Conservation (phyloP, 2,888 invertebrate genomes). For the Andrena camellia region DNA sequence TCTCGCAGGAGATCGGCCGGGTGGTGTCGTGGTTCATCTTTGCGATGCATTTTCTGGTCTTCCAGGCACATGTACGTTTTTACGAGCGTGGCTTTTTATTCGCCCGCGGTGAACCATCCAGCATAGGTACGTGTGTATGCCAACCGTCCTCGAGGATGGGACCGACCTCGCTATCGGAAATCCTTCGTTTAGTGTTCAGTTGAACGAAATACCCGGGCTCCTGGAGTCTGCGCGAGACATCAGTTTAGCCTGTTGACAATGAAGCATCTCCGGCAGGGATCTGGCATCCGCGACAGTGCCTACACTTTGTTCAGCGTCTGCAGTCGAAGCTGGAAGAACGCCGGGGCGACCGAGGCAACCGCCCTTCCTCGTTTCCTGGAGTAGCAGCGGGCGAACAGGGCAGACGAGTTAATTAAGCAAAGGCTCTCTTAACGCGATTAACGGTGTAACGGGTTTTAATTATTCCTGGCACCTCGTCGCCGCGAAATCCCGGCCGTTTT, state of each 20-base stretch:
- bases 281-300: neutral
- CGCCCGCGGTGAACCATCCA: slow-evolving; percentile 2
- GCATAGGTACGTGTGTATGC: no score
- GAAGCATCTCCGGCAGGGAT: slow-evolving; percentile 8
- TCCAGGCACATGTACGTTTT: slow-evolving; percentile 22
- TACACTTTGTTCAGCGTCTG: slow-evolving; percentile 21
- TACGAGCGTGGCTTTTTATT: slow-evolving; percentile 19
- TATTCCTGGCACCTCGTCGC: slow-evolving; percentile 64
- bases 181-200: neutral
- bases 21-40: slow-evolving; percentile 41
- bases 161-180: neutral
- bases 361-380: slow-evolving; percentile 12
- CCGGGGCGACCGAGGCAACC: neutral
- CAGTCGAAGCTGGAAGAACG: neutral
- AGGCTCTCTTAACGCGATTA: slow-evolving; percentile 73
- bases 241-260: neutral
- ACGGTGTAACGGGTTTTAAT: slow-evolving; percentile 75
- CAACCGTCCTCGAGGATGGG: neutral
- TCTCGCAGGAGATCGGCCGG: slow-evolving; percentile 37
- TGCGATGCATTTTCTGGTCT: slow-evolving; percentile 53
- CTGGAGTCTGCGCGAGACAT: neutral
- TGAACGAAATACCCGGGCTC: neutral
- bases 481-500: slow-evolving; percentile 59
- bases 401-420: slow-evolving; percentile 73
- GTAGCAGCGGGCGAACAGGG: slow-evolving; percentile 19